Percentiles rank a stretch among this genome's conserved stretches.
Evolutionary conservation across 2,797 vertebrate genomes (phyloP).

Genomic region (Melanotaenia parkinsoni): DNA sequence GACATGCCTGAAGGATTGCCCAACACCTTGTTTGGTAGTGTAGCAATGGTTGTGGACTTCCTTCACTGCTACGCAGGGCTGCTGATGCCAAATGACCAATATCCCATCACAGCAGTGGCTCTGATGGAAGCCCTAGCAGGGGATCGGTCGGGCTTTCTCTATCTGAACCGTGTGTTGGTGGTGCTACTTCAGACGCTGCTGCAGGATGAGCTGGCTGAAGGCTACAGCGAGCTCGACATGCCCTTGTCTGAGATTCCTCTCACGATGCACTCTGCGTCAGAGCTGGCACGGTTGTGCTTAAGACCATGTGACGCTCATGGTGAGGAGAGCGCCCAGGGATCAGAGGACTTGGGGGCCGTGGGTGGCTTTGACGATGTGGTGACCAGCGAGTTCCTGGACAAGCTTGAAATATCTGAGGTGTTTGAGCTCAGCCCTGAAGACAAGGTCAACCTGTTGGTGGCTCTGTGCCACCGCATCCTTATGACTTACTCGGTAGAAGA

Average conservation of each 20-base stretch:
- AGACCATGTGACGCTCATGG: slow-evolving; percentile 89
- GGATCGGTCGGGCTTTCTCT: slow-evolving; percentile 93
- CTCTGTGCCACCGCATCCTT: slow-evolving; percentile 94
- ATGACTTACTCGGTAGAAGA: slow-evolving; percentile 98
- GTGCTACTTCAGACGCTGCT: slow-evolving; percentile 94
- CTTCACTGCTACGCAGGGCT: slow-evolving; percentile 92
- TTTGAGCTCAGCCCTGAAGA: slow-evolving; percentile 93
- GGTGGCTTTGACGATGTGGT: slow-evolving; percentile 90
- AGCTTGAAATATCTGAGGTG: slow-evolving; percentile 92
- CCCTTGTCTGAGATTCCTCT: slow-evolving; percentile 95
- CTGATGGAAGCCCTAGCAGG: slow-evolving; percentile 93
- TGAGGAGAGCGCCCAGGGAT: slow-evolving; percentile 86
- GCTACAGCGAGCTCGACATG: slow-evolving; percentile 96
- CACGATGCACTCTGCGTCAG: slow-evolving; percentile 94
- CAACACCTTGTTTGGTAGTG: slow-evolving; percentile 93
- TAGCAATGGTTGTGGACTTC: slow-evolving; percentile 96
- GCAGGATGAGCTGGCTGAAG: slow-evolving; percentile 96
- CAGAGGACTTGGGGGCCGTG: slow-evolving; percentile 70
- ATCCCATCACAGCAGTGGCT: slow-evolving; percentile 90
- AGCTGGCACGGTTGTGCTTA: slow-evolving; percentile 94
- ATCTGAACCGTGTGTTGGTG: slow-evolving; percentile 93
- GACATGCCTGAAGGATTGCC: slow-evolving; percentile 97
- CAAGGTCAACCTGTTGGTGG: slow-evolving; percentile 90
- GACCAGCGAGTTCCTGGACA: slow-evolving; percentile 92
- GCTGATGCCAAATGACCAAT: slow-evolving; percentile 93